These are phyloP conservation scores for Spondyliosoma cantharus DNA, from an alignment of 2,797 vertebrate species.

Conservation along the genomic window DNA sequence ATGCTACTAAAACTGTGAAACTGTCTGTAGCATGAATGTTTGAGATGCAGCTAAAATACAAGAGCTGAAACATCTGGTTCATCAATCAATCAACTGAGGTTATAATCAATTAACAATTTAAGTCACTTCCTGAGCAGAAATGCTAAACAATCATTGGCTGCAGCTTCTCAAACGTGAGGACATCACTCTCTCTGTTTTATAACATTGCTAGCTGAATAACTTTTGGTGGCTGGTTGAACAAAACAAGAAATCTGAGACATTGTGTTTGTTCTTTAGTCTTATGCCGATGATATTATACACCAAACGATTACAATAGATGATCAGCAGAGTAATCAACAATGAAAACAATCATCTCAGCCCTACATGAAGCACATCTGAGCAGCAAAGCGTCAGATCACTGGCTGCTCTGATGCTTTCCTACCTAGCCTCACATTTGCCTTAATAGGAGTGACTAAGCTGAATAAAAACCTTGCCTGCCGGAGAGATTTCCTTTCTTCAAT, in stretches of 20 bases:
- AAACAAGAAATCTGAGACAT: background rate
- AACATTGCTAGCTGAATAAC: background rate
- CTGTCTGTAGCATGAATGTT: background rate
- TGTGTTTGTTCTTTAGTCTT: background rate
- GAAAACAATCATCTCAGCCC: background rate
- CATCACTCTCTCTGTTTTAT: background rate
- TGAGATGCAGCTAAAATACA: background rate
- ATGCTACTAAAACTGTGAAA: background rate
- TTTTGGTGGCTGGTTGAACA: background rate
- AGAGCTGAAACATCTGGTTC: background rate
- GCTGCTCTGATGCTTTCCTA: conserved; percentile 24
- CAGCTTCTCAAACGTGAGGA: background rate
- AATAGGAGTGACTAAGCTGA: conserved; percentile 66
- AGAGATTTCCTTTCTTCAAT: conserved; percentile 60
- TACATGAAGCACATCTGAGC: background rate
- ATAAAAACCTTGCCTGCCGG: conserved; percentile 46
- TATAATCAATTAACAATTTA: background rate
- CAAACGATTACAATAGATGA: background rate
- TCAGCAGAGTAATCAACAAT: background rate
- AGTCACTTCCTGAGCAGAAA: background rate
- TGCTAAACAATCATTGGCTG: background rate
- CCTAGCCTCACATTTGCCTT: conserved; percentile 44
- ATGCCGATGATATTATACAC: too few species aligned
- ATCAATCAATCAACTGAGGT: background rate
- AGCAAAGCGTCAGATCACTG: conserved; percentile 5